Evolutionary conservation across 2,797 vertebrate species (phyloP).

Genomic region (Coregonus suidteri): DNA sequence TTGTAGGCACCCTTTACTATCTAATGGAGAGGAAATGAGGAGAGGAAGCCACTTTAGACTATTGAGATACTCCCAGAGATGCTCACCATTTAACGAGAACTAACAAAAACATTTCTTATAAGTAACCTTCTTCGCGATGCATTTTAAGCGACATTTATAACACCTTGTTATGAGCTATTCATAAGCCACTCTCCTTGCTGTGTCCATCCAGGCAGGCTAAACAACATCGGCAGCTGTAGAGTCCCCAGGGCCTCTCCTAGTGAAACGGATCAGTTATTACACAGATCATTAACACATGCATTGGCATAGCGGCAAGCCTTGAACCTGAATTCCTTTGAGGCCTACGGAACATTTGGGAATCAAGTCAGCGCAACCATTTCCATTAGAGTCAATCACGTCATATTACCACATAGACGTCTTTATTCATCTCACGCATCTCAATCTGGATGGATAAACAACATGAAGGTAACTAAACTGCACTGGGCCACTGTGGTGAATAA

Average conservation of each 20-base stretch:
- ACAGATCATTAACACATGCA: slow-evolving; percentile 27
- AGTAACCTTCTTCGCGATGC: too few species aligned
- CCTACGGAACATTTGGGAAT: slow-evolving; percentile 1
- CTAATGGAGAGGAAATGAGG: too few species aligned
- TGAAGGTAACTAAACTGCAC: slow-evolving; percentile 1
- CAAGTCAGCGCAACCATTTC: slow-evolving; percentile 13
- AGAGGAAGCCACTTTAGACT: too few species aligned
- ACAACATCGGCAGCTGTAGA: slow-evolving; percentile 1
- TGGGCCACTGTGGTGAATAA: background rate
- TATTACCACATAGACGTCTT: background rate
- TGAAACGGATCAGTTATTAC: slow-evolving; percentile 25
- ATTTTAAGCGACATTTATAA: background rate
- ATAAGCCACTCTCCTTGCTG: background rate
- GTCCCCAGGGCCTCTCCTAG: background rate
- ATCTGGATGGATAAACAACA: slow-evolving; percentile 1
- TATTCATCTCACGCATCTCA: background rate
- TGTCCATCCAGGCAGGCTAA: background rate
- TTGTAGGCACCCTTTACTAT: too few species aligned
- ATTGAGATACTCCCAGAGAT: background rate
- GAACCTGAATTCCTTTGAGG: slow-evolving; percentile 18
- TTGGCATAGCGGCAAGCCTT: background rate
- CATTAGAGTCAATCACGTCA: slow-evolving; percentile 20
- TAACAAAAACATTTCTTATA: too few species aligned
- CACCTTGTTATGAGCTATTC: background rate
- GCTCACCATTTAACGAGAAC: background rate